Evolutionary conservation across 2,888 invertebrate genomes (phyloP).

Genomic region (Lamellibrachia columna): DNA sequence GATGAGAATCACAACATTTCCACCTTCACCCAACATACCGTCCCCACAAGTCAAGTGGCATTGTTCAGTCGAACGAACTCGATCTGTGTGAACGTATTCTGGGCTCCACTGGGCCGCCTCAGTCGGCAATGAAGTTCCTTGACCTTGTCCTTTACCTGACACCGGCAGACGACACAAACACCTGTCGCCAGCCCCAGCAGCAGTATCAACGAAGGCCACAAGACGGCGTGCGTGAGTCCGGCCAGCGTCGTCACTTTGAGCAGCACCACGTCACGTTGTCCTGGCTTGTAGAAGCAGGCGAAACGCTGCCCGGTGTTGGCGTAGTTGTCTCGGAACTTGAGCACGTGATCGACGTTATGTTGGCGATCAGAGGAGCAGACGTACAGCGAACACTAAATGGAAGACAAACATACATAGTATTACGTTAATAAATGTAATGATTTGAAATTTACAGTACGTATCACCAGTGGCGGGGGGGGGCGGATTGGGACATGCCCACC

Average conservation of each 20-base stretch:
- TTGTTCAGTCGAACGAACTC: neutral
- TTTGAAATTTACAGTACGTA: too few relatives aligned
- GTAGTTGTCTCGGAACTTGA: neutral
- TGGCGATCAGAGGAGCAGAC: neutral
- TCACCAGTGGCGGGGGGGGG: too few relatives aligned
- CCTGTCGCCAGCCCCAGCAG: neutral
- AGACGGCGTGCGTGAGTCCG: neutral
- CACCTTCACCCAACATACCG: neutral
- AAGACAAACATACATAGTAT: neutral
- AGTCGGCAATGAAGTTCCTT: neutral
- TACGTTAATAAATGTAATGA: too few relatives aligned
- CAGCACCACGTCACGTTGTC: neutral
- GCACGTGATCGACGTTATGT: neutral
- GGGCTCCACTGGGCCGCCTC: neutral
- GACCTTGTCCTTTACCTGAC: neutral
- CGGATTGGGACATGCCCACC: too few relatives aligned
- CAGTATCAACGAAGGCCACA: neutral
- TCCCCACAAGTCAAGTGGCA: neutral
- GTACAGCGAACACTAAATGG: neutral
- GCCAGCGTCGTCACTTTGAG: neutral
- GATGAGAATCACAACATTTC: neutral
- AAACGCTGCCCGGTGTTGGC: neutral
- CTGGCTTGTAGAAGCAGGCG: neutral
- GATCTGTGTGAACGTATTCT: neutral
- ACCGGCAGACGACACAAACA: neutral